phyloP scores from a whole-genome alignment of 2,797 vertebrate genomes.

The Spea hammondii region DNA sequence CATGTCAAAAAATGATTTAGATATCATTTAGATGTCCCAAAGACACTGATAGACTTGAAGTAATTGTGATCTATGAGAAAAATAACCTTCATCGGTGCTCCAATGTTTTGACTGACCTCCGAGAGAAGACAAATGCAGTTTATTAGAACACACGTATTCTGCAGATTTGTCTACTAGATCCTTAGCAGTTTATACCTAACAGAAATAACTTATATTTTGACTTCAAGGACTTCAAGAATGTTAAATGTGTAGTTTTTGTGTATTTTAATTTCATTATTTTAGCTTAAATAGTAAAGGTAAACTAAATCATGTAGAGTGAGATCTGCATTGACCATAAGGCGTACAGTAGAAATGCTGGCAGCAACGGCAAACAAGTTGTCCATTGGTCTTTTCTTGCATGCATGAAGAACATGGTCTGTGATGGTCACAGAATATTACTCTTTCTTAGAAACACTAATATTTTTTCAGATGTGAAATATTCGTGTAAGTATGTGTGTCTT shows the following conservation, averaged over 20 bases:
- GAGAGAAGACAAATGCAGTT: conserved; percentile 21
- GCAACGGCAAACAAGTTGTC: background rate
- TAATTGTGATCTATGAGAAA: conserved; percentile 42
- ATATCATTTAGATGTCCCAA: conserved; percentile 35
- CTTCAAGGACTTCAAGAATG: no score
- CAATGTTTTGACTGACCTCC: conserved; percentile 37
- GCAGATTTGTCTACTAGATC: conserved; percentile 10
- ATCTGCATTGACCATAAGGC: no score
- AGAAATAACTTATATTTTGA: background rate
- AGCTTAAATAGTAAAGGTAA: no score
- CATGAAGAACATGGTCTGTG: no score
- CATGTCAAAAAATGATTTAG: conserved; percentile 39
- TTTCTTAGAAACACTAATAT: no score
- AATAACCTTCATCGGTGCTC: conserved; percentile 38
- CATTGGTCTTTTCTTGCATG: background rate
- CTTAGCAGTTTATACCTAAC: background rate
- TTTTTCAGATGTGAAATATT: no score
- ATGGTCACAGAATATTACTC: no score
- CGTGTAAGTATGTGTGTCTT: no score
- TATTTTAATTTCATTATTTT: no score
- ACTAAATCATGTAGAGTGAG: no score
- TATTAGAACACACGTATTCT: conserved; percentile 7
- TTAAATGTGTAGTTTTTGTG: no score
- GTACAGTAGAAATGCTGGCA: no score
- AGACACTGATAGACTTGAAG: conserved; percentile 31